Percentiles rank a stretch among this genome's conserved stretches.
Evolutionary conservation across 2,797 vertebrate species (phyloP).

Genomic region (Oreochromis grahami): DNA sequence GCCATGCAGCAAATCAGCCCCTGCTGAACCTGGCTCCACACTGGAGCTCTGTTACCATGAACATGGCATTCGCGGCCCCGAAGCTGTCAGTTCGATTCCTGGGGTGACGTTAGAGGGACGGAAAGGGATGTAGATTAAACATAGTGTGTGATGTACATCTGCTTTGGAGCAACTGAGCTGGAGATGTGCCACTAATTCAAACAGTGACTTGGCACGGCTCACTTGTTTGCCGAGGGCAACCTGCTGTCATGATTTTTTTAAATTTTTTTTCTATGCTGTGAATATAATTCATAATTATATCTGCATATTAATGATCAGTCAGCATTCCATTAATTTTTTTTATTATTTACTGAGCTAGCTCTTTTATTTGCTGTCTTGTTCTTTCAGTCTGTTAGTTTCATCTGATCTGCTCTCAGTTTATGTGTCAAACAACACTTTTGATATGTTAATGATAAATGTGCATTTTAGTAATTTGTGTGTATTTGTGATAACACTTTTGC

Average conservation of each 20-base stretch:
- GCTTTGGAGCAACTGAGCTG: slow-evolving; percentile 13
- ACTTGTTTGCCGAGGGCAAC: slow-evolving; percentile 36
- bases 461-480: neutral
- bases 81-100: slow-evolving; percentile 33
- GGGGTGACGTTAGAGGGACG: slow-evolving; percentile 11
- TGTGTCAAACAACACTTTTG: neutral
- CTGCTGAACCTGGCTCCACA: slow-evolving; percentile 37
- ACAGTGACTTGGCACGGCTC: slow-evolving; percentile 6
- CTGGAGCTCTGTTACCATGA: slow-evolving; percentile 36
- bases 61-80: slow-evolving; percentile 18
- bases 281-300: neutral
- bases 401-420: neutral
- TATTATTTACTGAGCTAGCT: neutral
- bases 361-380: neutral
- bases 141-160: slow-evolving; percentile 53
- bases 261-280: neutral
- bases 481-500: neutral
- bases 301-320: neutral
- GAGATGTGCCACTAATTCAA: slow-evolving; percentile 46
- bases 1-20: slow-evolving; percentile 62
- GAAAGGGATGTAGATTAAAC: slow-evolving; percentile 51
- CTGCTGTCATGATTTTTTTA: slow-evolving; percentile 15
- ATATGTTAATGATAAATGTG: neutral
- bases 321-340: neutral
- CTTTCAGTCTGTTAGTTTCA: neutral